Conservation (phyloP, 2,113 vertebrate species). For the Lonchura striata region DNA sequence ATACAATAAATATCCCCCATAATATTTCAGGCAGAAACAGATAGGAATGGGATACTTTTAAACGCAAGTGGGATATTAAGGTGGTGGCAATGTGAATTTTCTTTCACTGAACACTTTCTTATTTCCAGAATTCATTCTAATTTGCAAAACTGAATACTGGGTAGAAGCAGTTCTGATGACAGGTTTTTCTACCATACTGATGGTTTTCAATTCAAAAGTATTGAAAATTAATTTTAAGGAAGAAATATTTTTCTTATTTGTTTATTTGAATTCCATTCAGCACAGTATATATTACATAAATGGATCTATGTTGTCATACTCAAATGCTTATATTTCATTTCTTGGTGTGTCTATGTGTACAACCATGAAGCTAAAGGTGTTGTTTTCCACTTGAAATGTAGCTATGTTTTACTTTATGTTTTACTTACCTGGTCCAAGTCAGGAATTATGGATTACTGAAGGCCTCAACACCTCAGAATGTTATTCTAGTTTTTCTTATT, state of each 20-base stretch:
- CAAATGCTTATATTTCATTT: not conserved
- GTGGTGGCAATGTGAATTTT: not conserved
- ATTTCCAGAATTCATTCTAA: not conserved
- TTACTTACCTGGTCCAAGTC: not conserved
- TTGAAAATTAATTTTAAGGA: constrained; percentile 11
- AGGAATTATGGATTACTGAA: not conserved
- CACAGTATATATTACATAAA: not conserved
- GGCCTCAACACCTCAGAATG: not conserved
- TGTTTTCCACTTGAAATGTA: constrained; percentile 3
- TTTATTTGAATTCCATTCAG: not conserved
- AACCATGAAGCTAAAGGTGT: not conserved
- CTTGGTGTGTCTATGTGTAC: not conserved
- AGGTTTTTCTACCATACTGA: not conserved
- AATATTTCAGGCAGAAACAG: not conserved
- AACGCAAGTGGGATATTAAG: not conserved
- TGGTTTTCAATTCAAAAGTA: not conserved
- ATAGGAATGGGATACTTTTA: not conserved
- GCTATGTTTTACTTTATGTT: not conserved
- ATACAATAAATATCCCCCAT: not conserved
- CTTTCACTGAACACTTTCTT: not conserved
- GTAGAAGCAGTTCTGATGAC: not conserved
- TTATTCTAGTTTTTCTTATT: not conserved
- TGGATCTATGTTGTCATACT: not conserved
- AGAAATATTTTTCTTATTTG: not conserved
- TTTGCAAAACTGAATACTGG: not conserved